These are phyloP conservation scores for Turritopsis rubra DNA, from an alignment of 30 jellyfish, hydroid and myxozoan species.

Conservation along the genomic window DNA sequence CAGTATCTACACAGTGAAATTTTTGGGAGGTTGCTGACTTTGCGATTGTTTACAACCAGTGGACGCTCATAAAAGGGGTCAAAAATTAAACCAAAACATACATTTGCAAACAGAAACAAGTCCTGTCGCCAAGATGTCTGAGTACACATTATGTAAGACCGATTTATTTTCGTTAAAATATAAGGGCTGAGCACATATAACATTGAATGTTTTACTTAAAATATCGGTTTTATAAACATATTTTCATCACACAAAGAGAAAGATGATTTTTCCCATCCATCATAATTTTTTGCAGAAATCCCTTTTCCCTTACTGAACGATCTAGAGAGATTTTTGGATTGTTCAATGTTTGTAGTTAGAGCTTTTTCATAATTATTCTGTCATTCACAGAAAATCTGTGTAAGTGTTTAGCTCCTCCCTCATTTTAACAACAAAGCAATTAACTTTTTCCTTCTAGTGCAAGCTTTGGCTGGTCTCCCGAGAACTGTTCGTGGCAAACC, in stretches of 20 bases:
- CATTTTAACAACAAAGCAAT: background rate
- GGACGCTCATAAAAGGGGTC: background rate
- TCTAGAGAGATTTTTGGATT: too few species aligned
- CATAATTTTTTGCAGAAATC: too few species aligned
- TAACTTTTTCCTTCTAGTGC: conserved; percentile 15
- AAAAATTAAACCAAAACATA: background rate
- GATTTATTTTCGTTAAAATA: background rate
- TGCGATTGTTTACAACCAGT: background rate
- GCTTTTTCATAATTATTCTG: too few species aligned
- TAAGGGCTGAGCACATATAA: too few species aligned
- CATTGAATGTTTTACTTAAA: too few species aligned
- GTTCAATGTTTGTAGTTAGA: too few species aligned
- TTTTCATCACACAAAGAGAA: too few species aligned
- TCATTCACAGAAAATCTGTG: background rate
- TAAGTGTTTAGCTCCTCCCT: background rate
- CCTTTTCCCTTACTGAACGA: too few species aligned
- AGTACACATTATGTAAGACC: background rate
- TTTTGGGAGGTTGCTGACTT: background rate
- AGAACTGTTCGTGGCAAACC: conserved; percentile 79
- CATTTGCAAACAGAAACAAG: background rate
- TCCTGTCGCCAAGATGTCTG: background rate
- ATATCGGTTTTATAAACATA: too few species aligned
- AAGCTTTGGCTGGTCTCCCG: conserved; percentile 80
- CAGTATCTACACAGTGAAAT: background rate
- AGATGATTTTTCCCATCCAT: too few species aligned